Conservation (phyloP, 2,888 invertebrate species). For the Phaedon cochleariae region DNA sequence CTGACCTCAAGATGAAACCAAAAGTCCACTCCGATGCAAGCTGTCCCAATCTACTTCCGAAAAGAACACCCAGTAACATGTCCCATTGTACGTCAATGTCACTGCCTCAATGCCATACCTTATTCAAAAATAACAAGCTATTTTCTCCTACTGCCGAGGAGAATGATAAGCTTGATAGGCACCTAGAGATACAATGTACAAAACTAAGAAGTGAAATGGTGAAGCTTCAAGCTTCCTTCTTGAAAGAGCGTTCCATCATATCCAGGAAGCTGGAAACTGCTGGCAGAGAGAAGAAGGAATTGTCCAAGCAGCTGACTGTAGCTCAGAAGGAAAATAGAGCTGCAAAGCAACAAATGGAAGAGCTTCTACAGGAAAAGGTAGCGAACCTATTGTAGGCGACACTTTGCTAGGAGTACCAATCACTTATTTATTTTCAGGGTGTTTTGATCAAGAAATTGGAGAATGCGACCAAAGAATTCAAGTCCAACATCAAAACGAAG, state of each 20-base stretch:
- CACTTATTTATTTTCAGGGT: slow-evolving; percentile 15
- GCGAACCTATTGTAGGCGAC: too few relatives aligned
- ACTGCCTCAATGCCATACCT: slow-evolving; percentile 34
- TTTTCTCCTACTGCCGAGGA: slow-evolving; percentile 26
- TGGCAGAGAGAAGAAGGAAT: slow-evolving; percentile 53
- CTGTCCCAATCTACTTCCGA: slow-evolving; percentile 39
- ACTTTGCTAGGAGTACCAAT: too few relatives aligned
- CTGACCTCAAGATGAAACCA: slow-evolving; percentile 25
- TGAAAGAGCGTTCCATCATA: slow-evolving; percentile 52
- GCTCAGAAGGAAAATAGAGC: slow-evolving; percentile 54
- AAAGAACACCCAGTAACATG: slow-evolving; percentile 37
- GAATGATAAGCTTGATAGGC: slow-evolving; percentile 13
- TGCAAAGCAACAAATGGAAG: slow-evolving; percentile 55
- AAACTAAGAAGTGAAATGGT: slow-evolving; percentile 53
- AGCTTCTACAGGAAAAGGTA: slow-evolving; percentile 53
- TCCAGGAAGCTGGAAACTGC: slow-evolving; percentile 52
- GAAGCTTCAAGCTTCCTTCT: slow-evolving; percentile 47
- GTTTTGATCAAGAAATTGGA: slow-evolving; percentile 51
- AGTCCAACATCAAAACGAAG: slow-evolving; percentile 54
- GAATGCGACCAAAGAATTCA: slow-evolving; percentile 55
- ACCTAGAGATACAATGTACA: slow-evolving; percentile 42
- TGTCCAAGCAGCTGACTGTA: slow-evolving; percentile 46
- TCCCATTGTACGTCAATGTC: slow-evolving; percentile 27
- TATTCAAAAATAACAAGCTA: slow-evolving; percentile 38
- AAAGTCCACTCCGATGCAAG: slow-evolving; percentile 37